These are phyloP conservation scores for Cladopsammia gracilis DNA, from an alignment of 64 coral and sea anemone species.

Conservation along the genomic window DNA sequence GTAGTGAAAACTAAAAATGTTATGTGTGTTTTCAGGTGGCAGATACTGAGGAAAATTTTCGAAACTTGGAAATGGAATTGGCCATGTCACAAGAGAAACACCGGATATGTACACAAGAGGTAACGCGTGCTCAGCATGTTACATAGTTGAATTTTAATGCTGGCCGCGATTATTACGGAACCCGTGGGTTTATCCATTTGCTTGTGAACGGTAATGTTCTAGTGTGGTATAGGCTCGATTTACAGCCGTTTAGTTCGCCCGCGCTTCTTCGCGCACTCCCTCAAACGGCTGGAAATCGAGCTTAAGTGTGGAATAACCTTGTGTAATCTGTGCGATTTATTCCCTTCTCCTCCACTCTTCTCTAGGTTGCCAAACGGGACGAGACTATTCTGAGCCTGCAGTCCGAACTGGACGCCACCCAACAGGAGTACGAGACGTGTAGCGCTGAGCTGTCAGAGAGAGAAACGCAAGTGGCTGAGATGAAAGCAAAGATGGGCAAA, in stretches of 20 bases:
- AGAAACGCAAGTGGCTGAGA: conserved; percentile 75
- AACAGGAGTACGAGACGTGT: conserved; percentile 86
- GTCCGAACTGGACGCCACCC: conserved; percentile 88
- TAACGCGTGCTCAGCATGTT: conserved; percentile 3
- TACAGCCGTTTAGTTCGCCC: no score
- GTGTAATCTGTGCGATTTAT: no score
- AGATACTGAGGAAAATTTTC: conserved; percentile 81
- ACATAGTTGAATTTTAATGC: no score
- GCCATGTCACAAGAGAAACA: conserved; percentile 95
- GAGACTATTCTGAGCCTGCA: conserved; percentile 92
- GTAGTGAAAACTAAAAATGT: no score
- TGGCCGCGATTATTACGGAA: no score
- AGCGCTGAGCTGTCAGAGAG: conserved; percentile 73
- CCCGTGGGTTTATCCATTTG: no score
- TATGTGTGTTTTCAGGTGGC: conserved; percentile 46
- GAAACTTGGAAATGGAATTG: conserved; percentile 83
- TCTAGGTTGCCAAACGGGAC: conserved; percentile 88
- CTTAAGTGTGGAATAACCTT: no score
- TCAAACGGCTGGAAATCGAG: no score
- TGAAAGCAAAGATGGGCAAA: conserved; percentile 63
- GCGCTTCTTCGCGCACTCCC: no score
- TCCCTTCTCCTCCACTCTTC: no score
- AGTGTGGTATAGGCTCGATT: no score
- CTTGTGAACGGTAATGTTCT: no score
- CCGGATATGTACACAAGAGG: conserved; percentile 90